Evolutionary conservation across 2,888 invertebrate species (phyloP).

Genomic region (Noctua janthina): DNA sequence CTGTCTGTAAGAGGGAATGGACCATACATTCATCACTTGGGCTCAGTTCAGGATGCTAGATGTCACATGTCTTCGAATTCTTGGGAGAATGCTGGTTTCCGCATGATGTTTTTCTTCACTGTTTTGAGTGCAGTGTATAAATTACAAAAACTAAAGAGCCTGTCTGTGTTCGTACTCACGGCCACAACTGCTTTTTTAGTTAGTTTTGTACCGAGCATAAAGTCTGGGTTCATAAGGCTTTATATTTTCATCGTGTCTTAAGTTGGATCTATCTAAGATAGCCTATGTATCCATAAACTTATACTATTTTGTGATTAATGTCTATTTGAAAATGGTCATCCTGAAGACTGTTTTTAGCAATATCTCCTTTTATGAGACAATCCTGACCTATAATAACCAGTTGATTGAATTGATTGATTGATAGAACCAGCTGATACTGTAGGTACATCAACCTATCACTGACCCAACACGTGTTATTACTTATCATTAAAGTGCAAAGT

Average conservation of each 20-base stretch:
- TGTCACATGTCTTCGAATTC: background rate
- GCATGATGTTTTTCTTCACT: background rate
- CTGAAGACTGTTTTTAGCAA: background rate
- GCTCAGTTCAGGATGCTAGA: background rate
- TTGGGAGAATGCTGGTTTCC: background rate
- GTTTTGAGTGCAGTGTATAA: background rate
- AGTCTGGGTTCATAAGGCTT: background rate
- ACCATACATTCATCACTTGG: background rate
- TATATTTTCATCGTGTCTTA: background rate
- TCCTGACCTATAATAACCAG: background rate
- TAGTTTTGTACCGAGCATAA: background rate
- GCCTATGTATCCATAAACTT: background rate
- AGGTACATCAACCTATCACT: conserved; percentile 23
- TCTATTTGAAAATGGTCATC: conserved; percentile 12
- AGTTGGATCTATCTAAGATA: background rate
- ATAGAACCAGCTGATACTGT: conserved; percentile 29
- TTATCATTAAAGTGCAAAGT: conserved; percentile 53
- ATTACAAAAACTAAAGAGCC: background rate
- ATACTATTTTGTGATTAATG: conserved; percentile 1
- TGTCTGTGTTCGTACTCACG: background rate
- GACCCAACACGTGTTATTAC: conserved; percentile 35
- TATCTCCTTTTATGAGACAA: conserved; percentile 14
- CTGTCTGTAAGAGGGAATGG: too few relatives aligned
- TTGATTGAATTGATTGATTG: conserved; percentile 44
- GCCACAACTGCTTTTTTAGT: background rate